Conservation (phyloP, 2,888 invertebrate genomes). For the Scaptomyza parva region DNA sequence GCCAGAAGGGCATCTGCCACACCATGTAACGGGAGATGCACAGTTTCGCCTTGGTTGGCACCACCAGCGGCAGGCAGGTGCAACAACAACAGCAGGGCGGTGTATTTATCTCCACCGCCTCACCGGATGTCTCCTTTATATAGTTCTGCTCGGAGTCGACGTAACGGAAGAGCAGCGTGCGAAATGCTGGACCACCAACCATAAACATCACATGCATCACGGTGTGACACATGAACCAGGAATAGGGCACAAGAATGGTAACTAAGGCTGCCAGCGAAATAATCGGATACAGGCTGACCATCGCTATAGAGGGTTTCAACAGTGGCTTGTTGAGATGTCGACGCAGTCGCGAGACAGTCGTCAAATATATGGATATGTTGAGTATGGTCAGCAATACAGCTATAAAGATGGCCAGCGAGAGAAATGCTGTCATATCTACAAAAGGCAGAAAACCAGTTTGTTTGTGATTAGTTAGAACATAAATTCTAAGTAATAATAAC, state of each 20-base stretch:
- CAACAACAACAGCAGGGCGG: slow-evolving; percentile 83
- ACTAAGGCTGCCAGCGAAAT: slow-evolving; percentile 80
- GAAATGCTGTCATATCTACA: slow-evolving; percentile 82
- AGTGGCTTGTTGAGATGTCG: slow-evolving; percentile 67
- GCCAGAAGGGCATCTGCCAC: slow-evolving; percentile 83
- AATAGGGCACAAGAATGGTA: slow-evolving; percentile 82
- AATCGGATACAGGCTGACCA: slow-evolving; percentile 82
- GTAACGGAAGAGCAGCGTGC: slow-evolving; percentile 83
- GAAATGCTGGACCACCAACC: slow-evolving; percentile 79
- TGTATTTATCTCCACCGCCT: slow-evolving; percentile 80
- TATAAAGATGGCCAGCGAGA: slow-evolving; percentile 79
- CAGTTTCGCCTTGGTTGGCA: slow-evolving; percentile 77
- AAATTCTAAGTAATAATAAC: not conserved
- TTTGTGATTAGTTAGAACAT: not conserved
- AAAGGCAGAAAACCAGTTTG: not conserved
- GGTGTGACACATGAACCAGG: slow-evolving; percentile 83
- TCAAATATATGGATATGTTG: slow-evolving; percentile 79
- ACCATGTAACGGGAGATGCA: slow-evolving; percentile 80
- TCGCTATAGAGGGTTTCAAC: slow-evolving; percentile 64
- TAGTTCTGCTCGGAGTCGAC: slow-evolving; percentile 82
- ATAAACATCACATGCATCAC: slow-evolving; percentile 84
- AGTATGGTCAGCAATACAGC: slow-evolving; percentile 76
- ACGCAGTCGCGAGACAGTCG: slow-evolving; percentile 71
- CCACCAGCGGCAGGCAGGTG: slow-evolving; percentile 74
- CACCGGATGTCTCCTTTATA: slow-evolving; percentile 83